Evolutionary conservation across 2,113 vertebrate genomes (phyloP).

Genomic region (Felis chaus): DNA sequence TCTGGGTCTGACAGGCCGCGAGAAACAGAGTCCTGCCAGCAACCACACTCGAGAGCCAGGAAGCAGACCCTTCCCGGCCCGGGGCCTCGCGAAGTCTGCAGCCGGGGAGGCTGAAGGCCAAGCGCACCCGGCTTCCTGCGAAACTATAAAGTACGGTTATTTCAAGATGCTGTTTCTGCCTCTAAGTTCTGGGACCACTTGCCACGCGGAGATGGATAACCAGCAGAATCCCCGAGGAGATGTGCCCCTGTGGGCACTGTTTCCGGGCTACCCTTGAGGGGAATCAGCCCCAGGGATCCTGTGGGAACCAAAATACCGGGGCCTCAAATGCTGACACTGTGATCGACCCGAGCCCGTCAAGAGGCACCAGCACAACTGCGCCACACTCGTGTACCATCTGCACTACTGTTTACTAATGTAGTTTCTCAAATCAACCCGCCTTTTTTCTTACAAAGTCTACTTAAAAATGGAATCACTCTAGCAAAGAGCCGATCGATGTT

Average conservation of each 20-base stretch:
- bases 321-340: too few species aligned
- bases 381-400: fast-evolving
- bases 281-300: background rate
- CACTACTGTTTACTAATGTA: background rate
- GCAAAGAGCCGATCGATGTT: background rate
- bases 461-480: background rate
- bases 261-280: background rate
- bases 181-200: background rate
- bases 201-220: background rate
- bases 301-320: too few species aligned
- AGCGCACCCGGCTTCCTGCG: too few species aligned
- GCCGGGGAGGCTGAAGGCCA: too few species aligned
- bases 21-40: background rate
- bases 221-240: background rate
- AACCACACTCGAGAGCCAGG: fast-evolving
- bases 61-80: background rate
- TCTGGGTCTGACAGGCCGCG: background rate
- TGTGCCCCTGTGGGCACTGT: background rate
- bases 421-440: too few species aligned
- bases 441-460: background rate
- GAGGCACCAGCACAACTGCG: fast-evolving
- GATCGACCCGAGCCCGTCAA: fast-evolving
- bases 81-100: background rate
- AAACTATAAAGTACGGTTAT: background rate
- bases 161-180: background rate